These are phyloP conservation scores for Mus musculus DNA, from an alignment of 2,113 vertebrate species.

Conservation along the genomic window GRCm39 chr5:62464501-62465000, in stretches of 20 bases:
- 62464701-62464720: neutral
- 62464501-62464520: neutral
- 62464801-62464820: neutral
- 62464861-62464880: neutral
- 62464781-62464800: neutral
- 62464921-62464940: neutral
- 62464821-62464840: neutral
- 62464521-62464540: neutral
- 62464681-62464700: neutral
- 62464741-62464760: neutral
- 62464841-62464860: neutral
- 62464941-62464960: no score
- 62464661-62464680: no score
- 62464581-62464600: neutral
- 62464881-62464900: neutral
- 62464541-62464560: neutral
- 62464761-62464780: neutral
- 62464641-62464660: neutral
- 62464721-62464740: neutral
- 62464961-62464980: no score
- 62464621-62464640: neutral
- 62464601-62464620: no score
- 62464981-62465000: no score
- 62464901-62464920: neutral
- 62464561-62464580: neutral